Percentiles rank a stretch among this genome's conserved stretches.
These are phyloP conservation scores for Cecidostiba fungosa DNA, from an alignment of 2,888 invertebrate species.

Conservation along the genomic window DNA sequence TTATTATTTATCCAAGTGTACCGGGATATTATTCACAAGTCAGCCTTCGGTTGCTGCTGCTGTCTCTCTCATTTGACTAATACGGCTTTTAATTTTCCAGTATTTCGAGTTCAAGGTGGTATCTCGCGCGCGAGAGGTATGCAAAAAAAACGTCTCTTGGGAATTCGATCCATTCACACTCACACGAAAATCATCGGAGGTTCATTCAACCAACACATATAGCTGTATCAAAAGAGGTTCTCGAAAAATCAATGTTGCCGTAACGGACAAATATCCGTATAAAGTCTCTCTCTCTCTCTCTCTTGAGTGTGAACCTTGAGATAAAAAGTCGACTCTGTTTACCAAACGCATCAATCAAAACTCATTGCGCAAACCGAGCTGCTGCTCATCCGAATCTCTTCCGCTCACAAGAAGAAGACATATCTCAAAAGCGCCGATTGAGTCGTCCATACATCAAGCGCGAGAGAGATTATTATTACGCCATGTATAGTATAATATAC, in stretches of 20 bases:
- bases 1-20: neutral
- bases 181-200: neutral
- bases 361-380: too few relatives aligned
- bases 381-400: too few relatives aligned
- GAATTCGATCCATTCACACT: conserved; percentile 1
- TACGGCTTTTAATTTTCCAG: neutral
- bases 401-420: too few relatives aligned
- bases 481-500: too few relatives aligned
- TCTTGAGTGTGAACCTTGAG: too few relatives aligned
- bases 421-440: too few relatives aligned
- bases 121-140: neutral
- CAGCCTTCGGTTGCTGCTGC: neutral
- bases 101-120: neutral
- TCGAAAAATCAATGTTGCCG: neutral
- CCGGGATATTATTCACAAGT: neutral
- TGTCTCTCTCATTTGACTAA: neutral
- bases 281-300: too few relatives aligned
- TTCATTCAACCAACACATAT: neutral
- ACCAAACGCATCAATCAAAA: neutral
- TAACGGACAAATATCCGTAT: neutral
- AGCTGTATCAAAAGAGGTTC: neutral
- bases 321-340: too few relatives aligned
- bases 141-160: neutral
- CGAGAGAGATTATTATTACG: too few relatives aligned
- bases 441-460: too few relatives aligned